These are phyloP conservation scores for Athalia cordata DNA, from an alignment of 2,888 invertebrate species.

Conservation along the genomic window DNA sequence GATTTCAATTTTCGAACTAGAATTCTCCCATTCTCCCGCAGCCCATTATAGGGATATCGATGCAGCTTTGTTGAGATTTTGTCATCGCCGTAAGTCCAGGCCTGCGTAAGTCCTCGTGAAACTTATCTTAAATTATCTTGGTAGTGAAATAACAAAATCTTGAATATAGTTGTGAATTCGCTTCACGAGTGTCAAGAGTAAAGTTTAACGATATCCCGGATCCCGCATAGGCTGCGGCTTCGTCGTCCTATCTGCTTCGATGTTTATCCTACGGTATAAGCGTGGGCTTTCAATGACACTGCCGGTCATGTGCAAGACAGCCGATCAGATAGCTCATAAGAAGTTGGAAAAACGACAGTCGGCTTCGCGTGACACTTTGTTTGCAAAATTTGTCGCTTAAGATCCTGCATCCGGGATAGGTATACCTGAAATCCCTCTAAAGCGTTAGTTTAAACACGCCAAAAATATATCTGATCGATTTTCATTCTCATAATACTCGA, in stretches of 20 bases:
- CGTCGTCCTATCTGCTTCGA: conserved; percentile 50
- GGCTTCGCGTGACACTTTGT: conserved; percentile 42
- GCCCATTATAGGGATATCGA: too few species aligned
- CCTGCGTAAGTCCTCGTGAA: conserved; percentile 14
- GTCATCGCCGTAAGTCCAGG: neutral
- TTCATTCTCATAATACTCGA: neutral
- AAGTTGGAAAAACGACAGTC: conserved; percentile 32
- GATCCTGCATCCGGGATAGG: conserved; percentile 25
- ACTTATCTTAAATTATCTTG: conserved; percentile 27
- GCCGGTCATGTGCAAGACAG: conserved; percentile 38
- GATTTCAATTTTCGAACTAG: neutral
- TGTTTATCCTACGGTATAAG: conserved; percentile 50
- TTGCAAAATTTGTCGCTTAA: conserved; percentile 40
- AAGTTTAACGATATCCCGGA: conserved; percentile 48
- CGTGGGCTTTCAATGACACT: conserved; percentile 46
- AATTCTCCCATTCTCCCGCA: neutral
- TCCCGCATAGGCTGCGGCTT: conserved; percentile 42
- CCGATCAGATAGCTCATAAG: conserved; percentile 50
- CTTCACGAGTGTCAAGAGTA: conserved; percentile 49
- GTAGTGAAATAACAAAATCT: conserved; percentile 49
- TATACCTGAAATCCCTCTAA: conserved; percentile 1
- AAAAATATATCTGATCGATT: conserved; percentile 9
- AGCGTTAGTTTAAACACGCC: neutral
- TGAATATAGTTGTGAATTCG: neutral
- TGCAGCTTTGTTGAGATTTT: too few species aligned